These are phyloP conservation scores for Aphelinus atriplicis DNA, from an alignment of 1,140 invertebrate genomes.

Conservation along the genomic window DNA sequence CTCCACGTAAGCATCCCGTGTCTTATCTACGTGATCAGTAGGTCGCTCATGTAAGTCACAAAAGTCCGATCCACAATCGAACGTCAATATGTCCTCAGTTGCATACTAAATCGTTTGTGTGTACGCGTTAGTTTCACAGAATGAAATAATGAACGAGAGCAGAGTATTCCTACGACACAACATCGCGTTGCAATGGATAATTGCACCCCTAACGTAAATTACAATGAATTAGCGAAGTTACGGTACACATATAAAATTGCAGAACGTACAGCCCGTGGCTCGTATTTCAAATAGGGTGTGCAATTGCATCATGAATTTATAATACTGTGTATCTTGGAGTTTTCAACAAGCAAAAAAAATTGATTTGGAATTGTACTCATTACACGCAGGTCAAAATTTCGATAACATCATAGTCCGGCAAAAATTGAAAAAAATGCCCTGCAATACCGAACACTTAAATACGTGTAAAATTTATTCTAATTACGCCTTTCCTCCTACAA, in stretches of 20 bases:
- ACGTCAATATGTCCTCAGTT: not conserved
- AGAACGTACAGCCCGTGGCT: not conserved
- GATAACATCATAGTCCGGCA: no score
- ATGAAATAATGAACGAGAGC: not conserved
- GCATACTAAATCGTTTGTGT: not conserved
- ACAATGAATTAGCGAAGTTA: slow-evolving; percentile 62
- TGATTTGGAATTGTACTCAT: no score
- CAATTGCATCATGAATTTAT: slow-evolving; percentile 2
- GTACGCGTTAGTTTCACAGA: not conserved
- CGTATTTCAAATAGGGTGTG: no score
- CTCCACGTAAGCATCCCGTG: no score
- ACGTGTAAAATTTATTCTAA: no score
- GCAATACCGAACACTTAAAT: no score
- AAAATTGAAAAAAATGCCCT: no score
- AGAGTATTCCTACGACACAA: not conserved
- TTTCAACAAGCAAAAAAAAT: not conserved
- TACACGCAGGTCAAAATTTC: no score
- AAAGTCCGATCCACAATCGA: not conserved
- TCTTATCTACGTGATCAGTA: no score
- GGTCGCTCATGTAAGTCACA: not conserved
- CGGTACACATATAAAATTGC: slow-evolving; percentile 40
- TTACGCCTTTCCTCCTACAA: no score
- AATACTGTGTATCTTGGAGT: not conserved
- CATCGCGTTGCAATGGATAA: slow-evolving; percentile 21
- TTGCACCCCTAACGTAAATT: slow-evolving; percentile 58